These are phyloP conservation scores for Ylistrum balloti DNA, from an alignment of 1,140 invertebrate species.

Conservation along the genomic window DNA sequence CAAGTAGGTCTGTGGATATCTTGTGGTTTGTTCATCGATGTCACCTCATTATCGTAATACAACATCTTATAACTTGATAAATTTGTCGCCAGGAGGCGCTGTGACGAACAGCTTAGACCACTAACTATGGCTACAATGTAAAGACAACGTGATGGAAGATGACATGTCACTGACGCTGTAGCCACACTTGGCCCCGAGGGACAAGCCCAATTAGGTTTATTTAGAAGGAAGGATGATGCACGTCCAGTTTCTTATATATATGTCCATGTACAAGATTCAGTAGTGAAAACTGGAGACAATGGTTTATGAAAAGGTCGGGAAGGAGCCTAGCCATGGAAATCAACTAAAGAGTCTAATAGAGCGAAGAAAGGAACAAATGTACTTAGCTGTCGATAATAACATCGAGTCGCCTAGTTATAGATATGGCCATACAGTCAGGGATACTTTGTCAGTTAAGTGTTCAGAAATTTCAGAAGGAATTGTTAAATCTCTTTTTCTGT, in stretches of 20 bases:
- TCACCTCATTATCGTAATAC: not conserved
- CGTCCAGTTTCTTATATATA: not conserved
- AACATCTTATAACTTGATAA: constrained; percentile 6
- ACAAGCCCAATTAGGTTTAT: constrained; percentile 5
- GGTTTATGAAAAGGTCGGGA: not conserved
- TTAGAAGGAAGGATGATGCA: not conserved
- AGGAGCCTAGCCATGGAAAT: not conserved
- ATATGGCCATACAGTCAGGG: no score
- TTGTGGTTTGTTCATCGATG: not conserved
- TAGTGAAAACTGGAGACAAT: not conserved
- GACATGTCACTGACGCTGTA: not conserved
- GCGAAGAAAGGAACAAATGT: not conserved
- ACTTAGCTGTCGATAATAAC: not conserved
- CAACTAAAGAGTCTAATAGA: not conserved
- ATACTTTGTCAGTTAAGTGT: no score
- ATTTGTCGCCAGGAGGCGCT: constrained; percentile 13
- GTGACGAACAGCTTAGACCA: not conserved
- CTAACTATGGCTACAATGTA: not conserved
- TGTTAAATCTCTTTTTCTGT: no score
- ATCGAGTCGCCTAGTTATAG: not conserved
- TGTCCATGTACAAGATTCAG: not conserved
- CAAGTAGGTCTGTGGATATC: not conserved
- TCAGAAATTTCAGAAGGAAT: no score
- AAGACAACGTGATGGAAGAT: not conserved
- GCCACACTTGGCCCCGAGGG: not conserved